These are phyloP conservation scores for Tetramorium parvispinum DNA, from an alignment of 1,140 invertebrate species.

Conservation along the genomic window DNA sequence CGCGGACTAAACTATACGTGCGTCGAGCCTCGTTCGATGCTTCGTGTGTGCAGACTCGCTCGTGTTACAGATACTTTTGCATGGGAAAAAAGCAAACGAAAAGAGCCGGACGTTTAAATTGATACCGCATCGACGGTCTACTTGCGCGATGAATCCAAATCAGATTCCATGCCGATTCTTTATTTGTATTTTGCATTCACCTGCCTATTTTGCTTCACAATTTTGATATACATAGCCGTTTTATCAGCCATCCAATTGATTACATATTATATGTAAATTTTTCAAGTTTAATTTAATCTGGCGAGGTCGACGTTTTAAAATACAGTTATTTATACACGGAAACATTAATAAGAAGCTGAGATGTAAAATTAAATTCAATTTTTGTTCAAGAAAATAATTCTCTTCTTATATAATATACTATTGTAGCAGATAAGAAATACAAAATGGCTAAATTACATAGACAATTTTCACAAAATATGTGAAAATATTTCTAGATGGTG, in stretches of 20 bases:
- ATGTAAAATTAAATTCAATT: neutral
- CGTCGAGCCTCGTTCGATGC: constrained; percentile 43
- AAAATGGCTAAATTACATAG: neutral
- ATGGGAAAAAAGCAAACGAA: neutral
- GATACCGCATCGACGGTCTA: constrained; percentile 57
- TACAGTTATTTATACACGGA: neutral
- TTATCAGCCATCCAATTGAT: neutral
- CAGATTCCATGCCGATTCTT: constrained; percentile 66
- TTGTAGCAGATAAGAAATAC: neutral
- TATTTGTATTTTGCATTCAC: constrained; percentile 67
- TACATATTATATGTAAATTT: neutral
- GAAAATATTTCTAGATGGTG: neutral
- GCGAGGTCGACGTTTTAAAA: neutral
- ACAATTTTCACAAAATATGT: neutral
- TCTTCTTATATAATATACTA: neutral
- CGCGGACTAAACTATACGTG: constrained; percentile 63
- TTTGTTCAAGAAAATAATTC: neutral
- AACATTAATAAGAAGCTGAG: neutral
- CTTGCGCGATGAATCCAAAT: constrained; percentile 71
- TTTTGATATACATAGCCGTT: constrained; percentile 29
- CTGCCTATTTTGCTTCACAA: constrained; percentile 38
- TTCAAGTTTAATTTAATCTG: neutral
- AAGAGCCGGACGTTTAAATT: constrained; percentile 51
- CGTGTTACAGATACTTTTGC: constrained; percentile 46
- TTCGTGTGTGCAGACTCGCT: constrained; percentile 38